These are phyloP conservation scores for Montipora capitata DNA, from an alignment of 92 coral and sea anemone genomes.

Conservation along the genomic window DNA sequence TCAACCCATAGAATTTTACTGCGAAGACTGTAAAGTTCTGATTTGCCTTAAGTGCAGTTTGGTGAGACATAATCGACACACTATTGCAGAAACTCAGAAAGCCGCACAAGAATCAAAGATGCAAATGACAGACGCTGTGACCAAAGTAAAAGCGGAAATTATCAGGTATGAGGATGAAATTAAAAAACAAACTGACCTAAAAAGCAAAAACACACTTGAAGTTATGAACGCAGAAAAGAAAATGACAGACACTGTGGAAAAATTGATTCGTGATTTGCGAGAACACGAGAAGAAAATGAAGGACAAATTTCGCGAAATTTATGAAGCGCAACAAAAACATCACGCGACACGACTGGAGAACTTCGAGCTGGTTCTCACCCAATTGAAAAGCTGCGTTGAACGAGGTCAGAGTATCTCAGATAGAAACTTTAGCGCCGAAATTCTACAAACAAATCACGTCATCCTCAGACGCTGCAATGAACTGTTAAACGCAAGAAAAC, in stretches of 20 bases:
- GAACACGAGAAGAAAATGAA: conserved; percentile 11
- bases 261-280: conserved; percentile 9
- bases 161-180: not conserved
- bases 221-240: not conserved
- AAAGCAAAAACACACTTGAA: not conserved
- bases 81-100: conserved; percentile 1
- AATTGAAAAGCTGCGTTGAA: conserved; percentile 21
- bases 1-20: not conserved
- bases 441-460: conserved; percentile 22
- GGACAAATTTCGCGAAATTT: not conserved
- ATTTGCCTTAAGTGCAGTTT: conserved; percentile 19
- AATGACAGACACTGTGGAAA: not conserved
- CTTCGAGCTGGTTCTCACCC: not conserved
- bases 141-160: conserved; percentile 3
- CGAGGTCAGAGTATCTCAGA: not conserved
- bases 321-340: conserved; percentile 10
- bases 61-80: conserved; percentile 7
- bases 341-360: not conserved
- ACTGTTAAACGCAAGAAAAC: not conserved
- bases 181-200: not conserved
- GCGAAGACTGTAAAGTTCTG: conserved; percentile 11
- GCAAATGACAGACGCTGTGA: not conserved
- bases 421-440: conserved; percentile 16
- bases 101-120: conserved; percentile 2
- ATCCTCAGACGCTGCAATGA: conserved; percentile 10